Conservation (phyloP, 2,797 vertebrate genomes). For the Picus viridis region DNA sequence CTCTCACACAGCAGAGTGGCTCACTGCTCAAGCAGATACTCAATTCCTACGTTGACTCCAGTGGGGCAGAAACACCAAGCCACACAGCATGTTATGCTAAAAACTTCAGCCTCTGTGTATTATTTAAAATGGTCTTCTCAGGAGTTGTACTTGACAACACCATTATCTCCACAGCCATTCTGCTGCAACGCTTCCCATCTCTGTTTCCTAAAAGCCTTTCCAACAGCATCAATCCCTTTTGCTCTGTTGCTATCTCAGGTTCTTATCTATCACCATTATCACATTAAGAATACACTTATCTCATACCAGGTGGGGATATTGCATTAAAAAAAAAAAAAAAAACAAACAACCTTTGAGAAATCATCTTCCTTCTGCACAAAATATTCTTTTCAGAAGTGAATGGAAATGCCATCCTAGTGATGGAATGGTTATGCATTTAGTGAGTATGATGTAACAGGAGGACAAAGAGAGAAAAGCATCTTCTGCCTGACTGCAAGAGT, state of each 20-base stretch:
- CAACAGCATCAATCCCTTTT: neutral
- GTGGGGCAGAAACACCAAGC: constrained; percentile 9
- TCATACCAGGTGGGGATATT: neutral
- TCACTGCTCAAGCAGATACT: neutral
- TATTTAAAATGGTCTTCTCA: constrained; percentile 25
- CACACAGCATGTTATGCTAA: constrained; percentile 8
- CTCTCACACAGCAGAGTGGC: neutral
- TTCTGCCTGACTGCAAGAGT: neutral
- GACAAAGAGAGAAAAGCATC: neutral
- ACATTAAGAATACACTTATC: constrained; percentile 26
- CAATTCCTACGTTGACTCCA: neutral
- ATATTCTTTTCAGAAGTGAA: neutral
- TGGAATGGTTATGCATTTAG: neutral
- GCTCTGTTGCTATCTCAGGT: constrained; percentile 3
- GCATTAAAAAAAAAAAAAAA: neutral
- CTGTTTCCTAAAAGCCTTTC: constrained; percentile 28
- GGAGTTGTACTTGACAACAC: neutral
- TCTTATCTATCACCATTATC: neutral
- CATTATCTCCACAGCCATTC: neutral
- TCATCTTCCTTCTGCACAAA: neutral
- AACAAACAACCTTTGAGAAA: neutral
- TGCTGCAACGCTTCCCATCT: neutral
- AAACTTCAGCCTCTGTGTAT: constrained; percentile 8
- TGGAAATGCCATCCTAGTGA: neutral
- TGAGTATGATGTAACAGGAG: neutral